Evolutionary conservation across 2,113 vertebrate genomes (phyloP).

Genomic region (Nerophis ophidion): DNA sequence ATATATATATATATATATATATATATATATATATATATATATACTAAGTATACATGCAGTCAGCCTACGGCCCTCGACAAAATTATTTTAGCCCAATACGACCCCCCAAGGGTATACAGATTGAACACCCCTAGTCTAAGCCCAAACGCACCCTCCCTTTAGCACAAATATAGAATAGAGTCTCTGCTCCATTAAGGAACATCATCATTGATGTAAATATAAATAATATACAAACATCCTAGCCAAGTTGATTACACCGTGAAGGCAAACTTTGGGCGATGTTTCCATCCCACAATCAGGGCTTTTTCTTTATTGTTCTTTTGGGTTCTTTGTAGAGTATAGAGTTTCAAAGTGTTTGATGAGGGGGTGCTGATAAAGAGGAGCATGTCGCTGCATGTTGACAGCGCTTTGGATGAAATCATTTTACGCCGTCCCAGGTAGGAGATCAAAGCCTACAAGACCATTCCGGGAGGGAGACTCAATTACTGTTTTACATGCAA

Average conservation of each 20-base stretch:
- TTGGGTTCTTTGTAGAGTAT: conserved; percentile 24
- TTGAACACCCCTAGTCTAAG: no score
- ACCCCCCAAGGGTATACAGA: no score
- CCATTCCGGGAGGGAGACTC: conserved; percentile 34
- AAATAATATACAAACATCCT: not conserved
- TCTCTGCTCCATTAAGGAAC: not conserved
- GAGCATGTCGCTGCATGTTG: conserved; percentile 48
- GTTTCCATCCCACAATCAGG: not conserved
- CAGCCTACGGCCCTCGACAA: no score
- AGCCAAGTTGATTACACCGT: not conserved
- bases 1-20: no score
- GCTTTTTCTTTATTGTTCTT: conserved; percentile 8
- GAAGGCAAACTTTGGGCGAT: not conserved
- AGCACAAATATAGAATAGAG: no score
- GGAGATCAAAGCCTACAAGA: conserved; percentile 59
- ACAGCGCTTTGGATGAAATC: conserved; percentile 46
- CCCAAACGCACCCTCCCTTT: no score
- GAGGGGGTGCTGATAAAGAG: conserved; percentile 52
- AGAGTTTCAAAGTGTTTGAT: conserved; percentile 47
- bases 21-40: no score
- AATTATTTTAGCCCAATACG: no score
- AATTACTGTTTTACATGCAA: conserved; percentile 58
- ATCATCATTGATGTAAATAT: not conserved
- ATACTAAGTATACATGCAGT: no score
- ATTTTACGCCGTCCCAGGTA: conserved; percentile 44